Percentiles rank a stretch among this genome's conserved stretches.
Conservation (phyloP, 2,113 vertebrate species). For the Lophius piscatorius region DNA sequence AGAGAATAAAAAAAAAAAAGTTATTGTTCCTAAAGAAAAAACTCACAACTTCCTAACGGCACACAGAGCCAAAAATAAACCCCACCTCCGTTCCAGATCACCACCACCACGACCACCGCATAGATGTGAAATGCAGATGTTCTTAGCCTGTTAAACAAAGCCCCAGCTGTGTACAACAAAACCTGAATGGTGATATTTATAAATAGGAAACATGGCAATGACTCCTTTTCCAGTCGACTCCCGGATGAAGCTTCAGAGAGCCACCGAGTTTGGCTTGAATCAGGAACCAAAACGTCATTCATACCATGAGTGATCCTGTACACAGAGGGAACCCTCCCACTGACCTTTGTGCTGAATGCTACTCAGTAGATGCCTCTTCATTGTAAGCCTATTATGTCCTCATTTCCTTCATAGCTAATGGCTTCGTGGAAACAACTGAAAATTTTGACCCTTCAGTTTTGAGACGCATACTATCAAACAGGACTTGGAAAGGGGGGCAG, state of each 20-base stretch:
- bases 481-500: background rate
- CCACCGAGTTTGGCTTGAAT: constrained; percentile 16
- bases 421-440: constrained; percentile 41
- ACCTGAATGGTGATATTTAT: constrained; percentile 69
- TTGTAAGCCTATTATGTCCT: constrained; percentile 72
- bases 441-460: constrained; percentile 50
- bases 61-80: constrained; percentile 32
- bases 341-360: constrained; percentile 40
- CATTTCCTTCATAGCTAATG: constrained; percentile 63
- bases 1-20: too few relatives aligned
- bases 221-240: constrained; percentile 48
- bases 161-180: constrained; percentile 61
- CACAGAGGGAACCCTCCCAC: constrained; percentile 22
- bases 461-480: constrained; percentile 13
- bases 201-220: constrained; percentile 59
- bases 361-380: constrained; percentile 8
- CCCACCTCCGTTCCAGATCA: constrained; percentile 14
- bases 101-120: background rate
- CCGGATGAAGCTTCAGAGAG: constrained; percentile 44
- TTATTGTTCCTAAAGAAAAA: constrained; percentile 12
- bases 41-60: constrained; percentile 54
- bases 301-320: constrained; percentile 14
- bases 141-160: constrained; percentile 51
- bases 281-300: constrained; percentile 29
- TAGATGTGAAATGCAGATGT: constrained; percentile 70